Base-by-base conservation (phyloP, 2,113 vertebrate species). In the Regulus satrapa region DNA sequence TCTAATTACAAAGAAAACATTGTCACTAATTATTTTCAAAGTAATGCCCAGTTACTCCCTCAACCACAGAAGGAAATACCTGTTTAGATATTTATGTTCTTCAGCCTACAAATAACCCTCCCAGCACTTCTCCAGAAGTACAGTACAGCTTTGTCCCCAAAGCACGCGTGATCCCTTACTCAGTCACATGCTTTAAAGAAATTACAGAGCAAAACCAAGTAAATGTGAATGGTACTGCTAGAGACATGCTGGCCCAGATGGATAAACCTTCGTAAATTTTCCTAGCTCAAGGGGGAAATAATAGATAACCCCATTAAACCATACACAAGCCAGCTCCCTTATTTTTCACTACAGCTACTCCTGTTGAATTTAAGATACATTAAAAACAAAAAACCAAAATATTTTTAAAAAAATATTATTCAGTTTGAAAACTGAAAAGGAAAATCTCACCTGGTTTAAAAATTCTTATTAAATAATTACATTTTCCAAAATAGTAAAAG, bases 181-280 rank as follows among this genome's bases (percentile, higher is more conserved):
- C 34, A 64, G 15, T 19, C 87, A 87, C 2, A 8, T 4, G 28
- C 46, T 74, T 43, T 3, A 1, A 48, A 76, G 32, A 62, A 66
- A 66, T 40, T 21, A 74, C 3, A 6, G 41, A 62, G 32, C 32
- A 56, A n/a, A 23, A 58, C 3, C 8, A 54, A 88, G 41, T 25
- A 32, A 38, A 25, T 5, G 3, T 3, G 49, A 73, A 61, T 6
- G 12, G 43, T 4, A 48, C 31, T 29, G 45, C 49, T 3, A 58
- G 3, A 29, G 25, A 18, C 54, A n/a, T 1, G 4, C 34, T 14
- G 24, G 23, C 21, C 25, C 36, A 51, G 25, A 41, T 0, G 8
- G 15, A 67, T 18, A 24, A 25, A 29, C 15, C 54, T 45, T 3
- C 24, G 12, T 17, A 36, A 14, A 5, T 61, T n/a, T 59, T 48